A percentile compares a stretch with the other conserved stretches of the same genome.
Evolutionary conservation across 2,797 vertebrate species (phyloP).

Genomic region (Margarornis squamiger): DNA sequence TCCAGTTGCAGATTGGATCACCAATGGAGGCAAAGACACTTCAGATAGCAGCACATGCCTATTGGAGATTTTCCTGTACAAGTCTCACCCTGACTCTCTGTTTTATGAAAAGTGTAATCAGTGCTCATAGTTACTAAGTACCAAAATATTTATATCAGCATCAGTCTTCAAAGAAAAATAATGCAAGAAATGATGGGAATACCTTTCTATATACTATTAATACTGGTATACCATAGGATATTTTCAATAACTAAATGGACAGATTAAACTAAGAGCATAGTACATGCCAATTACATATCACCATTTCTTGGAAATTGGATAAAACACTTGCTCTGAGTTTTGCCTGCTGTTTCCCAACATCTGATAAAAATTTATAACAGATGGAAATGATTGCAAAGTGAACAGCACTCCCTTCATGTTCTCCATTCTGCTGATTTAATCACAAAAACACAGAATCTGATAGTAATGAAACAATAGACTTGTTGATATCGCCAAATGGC

Average conservation of each 20-base stretch:
- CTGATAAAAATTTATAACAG: conserved; percentile 77
- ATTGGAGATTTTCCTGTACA: not conserved
- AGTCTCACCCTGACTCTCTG: not conserved
- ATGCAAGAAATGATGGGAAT: not conserved
- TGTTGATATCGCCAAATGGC: conserved; percentile 66
- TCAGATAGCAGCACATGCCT: not conserved
- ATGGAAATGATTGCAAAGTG: conserved; percentile 73
- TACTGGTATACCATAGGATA: not conserved
- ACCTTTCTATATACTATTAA: conserved; percentile 1
- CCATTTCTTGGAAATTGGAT: conserved; percentile 53
- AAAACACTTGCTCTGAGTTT: conserved; percentile 57
- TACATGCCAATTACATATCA: conserved; percentile 29
- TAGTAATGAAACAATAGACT: conserved; percentile 71
- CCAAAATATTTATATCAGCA: not conserved
- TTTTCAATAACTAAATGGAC: not conserved
- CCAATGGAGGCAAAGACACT: not conserved
- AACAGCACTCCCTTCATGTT: conserved; percentile 68
- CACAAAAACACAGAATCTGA: conserved; percentile 69
- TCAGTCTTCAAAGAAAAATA: not conserved
- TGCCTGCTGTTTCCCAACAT: conserved; percentile 67
- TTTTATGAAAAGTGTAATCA: not conserved
- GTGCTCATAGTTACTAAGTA: not conserved
- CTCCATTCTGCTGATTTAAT: conserved; percentile 72
- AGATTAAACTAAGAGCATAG: conserved; percentile 47
- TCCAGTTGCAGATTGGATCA: not conserved